Conservation (phyloP, 2,888 invertebrate genomes). For the Caprella mutica region DNA sequence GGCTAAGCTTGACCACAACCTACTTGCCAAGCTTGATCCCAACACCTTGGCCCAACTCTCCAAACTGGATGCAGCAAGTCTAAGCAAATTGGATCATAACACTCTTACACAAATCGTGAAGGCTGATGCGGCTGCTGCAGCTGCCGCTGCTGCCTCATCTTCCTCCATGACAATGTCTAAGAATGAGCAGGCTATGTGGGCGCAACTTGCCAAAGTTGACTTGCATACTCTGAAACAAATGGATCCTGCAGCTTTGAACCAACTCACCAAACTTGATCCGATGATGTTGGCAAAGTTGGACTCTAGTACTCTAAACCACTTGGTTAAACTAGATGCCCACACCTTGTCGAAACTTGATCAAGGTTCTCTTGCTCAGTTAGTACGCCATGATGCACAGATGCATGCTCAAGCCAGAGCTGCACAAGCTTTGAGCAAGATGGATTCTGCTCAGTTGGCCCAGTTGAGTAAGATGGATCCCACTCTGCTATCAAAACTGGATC, state of each 20-base stretch:
- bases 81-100: constrained; percentile 29
- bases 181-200: constrained; percentile 28
- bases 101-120: constrained; percentile 29
- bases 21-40: constrained; percentile 30
- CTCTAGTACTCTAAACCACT: constrained; percentile 7
- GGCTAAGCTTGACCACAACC: constrained; percentile 28
- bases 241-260: constrained; percentile 28
- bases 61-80: constrained; percentile 26
- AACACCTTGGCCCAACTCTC: constrained; percentile 27
- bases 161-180: constrained; percentile 30
- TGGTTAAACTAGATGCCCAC: constrained; percentile 17
- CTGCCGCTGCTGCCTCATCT: constrained; percentile 25
- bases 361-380: constrained; percentile 27
- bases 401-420: constrained; percentile 19
- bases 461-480: constrained; percentile 32
- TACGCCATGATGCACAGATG: constrained; percentile 30
- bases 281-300: constrained; percentile 10
- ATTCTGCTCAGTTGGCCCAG: constrained; percentile 30
- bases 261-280: constrained; percentile 25
- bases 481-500: constrained; percentile 27
- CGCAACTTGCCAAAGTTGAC: constrained; percentile 28
- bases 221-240: constrained; percentile 29
- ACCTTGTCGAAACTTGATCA: constrained; percentile 32
- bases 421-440: constrained; percentile 32
- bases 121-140: constrained; percentile 24